phyloP scores from a whole-genome alignment of 1,140 invertebrate species.

The Drosophila arawakana region DNA sequence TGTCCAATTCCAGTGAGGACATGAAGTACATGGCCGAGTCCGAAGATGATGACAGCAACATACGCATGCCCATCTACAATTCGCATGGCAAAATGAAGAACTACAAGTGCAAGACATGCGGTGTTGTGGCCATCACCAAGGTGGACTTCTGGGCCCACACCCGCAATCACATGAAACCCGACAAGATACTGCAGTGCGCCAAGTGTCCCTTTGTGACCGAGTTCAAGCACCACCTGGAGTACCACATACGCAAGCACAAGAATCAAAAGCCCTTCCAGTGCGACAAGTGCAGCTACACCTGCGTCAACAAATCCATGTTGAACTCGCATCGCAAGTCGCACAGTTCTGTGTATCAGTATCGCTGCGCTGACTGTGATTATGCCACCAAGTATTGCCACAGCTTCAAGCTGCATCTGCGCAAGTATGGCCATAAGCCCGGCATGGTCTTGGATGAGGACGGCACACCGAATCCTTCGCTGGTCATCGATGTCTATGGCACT shows the following conservation, averaged over 20 bases:
- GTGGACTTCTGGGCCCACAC: conserved; percentile 97
- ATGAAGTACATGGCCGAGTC: conserved; percentile 85
- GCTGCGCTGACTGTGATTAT: conserved; percentile 97
- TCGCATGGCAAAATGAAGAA: conserved; percentile 94
- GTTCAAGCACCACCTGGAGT: conserved; percentile 99
- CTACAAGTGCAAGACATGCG: conserved; percentile 97
- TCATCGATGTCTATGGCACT: conserved; percentile 96
- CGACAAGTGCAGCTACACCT: conserved; percentile 94
- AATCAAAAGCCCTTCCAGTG: conserved; percentile 99
- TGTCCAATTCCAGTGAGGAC: conserved; percentile 85
- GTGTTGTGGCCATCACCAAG: conserved; percentile 93
- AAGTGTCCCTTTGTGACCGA: conserved; percentile 99
- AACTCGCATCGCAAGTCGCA: conserved; percentile 99
- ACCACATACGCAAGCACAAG: conserved; percentile 97
- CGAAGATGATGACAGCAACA: conserved; percentile 87
- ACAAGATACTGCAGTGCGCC: conserved; percentile 95
- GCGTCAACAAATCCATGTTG: conserved; percentile 98
- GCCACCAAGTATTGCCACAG: conserved; percentile 99
- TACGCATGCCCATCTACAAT: conserved; percentile 90
- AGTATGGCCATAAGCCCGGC: conserved; percentile 94
- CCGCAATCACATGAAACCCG: conserved; percentile 95
- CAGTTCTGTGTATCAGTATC: conserved; percentile 98
- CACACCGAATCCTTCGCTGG: conserved; percentile 92
- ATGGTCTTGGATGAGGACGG: conserved; percentile 95
- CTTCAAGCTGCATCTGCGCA: conserved; percentile 97